Percentiles rank a stretch among this genome's conserved stretches.
These are phyloP conservation scores for Hermetia illucens DNA, from an alignment of 1,140 invertebrate species.

Conservation along the genomic window DNA sequence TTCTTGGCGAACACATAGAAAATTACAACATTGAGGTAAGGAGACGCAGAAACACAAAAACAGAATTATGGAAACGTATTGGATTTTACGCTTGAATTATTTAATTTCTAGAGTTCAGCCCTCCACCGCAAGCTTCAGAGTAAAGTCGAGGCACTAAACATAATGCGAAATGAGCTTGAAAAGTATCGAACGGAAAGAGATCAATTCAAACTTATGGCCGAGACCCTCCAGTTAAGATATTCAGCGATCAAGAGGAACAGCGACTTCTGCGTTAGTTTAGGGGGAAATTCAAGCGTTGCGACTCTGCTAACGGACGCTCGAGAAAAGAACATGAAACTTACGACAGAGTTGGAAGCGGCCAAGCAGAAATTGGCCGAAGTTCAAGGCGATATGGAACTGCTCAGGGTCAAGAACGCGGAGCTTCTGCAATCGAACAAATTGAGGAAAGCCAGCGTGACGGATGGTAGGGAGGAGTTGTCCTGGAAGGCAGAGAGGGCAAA, in stretches of 20 bases:
- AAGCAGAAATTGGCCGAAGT: slow-evolving; percentile 56
- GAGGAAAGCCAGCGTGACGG: slow-evolving; percentile 14
- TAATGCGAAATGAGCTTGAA: slow-evolving; percentile 62
- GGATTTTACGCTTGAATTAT: background rate
- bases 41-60: background rate
- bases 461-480: slow-evolving; percentile 21
- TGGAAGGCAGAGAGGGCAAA: slow-evolving; percentile 44
- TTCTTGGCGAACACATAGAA: slow-evolving; percentile 17
- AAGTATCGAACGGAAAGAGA: slow-evolving; percentile 64
- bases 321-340: slow-evolving; percentile 51
- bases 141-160: slow-evolving; percentile 62
- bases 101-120: slow-evolving; percentile 36
- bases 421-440: slow-evolving; percentile 18
- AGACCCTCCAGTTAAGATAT: slow-evolving; percentile 57
- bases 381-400: slow-evolving; percentile 54
- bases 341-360: slow-evolving; percentile 51
- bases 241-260: slow-evolving; percentile 33
- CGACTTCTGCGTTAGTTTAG: slow-evolving; percentile 11
- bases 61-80: background rate
- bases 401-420: slow-evolving; percentile 19
- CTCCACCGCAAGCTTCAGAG: slow-evolving; percentile 58
- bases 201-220: slow-evolving; percentile 67
- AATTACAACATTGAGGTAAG: slow-evolving; percentile 21
- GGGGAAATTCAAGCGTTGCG: slow-evolving; percentile 16
- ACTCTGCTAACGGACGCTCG: slow-evolving; percentile 39